phyloP scores from a whole-genome alignment of 1,140 invertebrate species.

The Cataglyphis hispanica region DNA sequence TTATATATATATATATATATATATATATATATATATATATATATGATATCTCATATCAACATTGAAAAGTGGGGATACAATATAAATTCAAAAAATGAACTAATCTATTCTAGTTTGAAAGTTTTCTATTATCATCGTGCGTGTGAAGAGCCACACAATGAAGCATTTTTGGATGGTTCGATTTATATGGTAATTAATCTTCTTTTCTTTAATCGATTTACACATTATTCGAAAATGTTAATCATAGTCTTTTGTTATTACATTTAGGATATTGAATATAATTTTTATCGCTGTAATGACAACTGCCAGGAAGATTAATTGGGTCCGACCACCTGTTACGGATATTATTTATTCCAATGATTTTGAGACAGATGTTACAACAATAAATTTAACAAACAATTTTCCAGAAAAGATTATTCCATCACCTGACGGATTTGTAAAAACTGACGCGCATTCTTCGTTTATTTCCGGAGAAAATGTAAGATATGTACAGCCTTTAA shows the following conservation, averaged over 20 bases:
- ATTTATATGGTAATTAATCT: slow-evolving; percentile 2
- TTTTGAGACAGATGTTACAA: neutral
- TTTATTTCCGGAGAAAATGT: neutral
- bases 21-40: too few relatives aligned
- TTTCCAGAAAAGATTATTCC: too few relatives aligned
- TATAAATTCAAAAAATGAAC: too few relatives aligned
- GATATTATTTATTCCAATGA: neutral
- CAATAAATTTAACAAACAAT: too few relatives aligned
- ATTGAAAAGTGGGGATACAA: neutral
- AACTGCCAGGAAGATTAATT: neutral
- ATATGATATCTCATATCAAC: too few relatives aligned
- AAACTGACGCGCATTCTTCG: neutral
- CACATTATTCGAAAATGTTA: neutral
- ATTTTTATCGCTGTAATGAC: neutral
- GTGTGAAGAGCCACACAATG: neutral
- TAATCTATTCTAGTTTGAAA: too few relatives aligned
- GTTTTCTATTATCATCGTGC: too few relatives aligned
- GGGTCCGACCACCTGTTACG: neutral
- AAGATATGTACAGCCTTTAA: neutral
- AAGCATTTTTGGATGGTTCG: neutral
- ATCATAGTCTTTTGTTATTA: neutral
- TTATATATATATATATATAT: too few relatives aligned
- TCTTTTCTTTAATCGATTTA: neutral
- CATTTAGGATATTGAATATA: neutral
- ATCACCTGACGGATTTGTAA: too few relatives aligned